Evolutionary conservation across 2,888 invertebrate species (phyloP), one percentile per base, ranked within the genome.

Genomic region (Drosophila setosimentum): DNA sequence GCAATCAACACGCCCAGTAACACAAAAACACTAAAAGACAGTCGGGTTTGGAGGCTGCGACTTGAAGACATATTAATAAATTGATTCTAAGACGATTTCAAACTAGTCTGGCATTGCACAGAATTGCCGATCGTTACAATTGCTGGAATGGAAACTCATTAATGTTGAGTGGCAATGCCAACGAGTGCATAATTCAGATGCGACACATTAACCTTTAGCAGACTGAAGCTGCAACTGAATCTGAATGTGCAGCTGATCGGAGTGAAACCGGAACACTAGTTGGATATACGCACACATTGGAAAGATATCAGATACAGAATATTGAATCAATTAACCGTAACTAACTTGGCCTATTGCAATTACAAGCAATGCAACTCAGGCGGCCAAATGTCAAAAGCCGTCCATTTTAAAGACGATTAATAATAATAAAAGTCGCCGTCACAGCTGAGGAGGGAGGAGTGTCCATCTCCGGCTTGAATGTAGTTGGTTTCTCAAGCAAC

Each of bases 201-300:
- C 83, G 87, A 86, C 83, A 83, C 89, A 76, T 87, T 86, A 85
- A 86, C 85, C 85, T 86, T 86, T 85, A 62, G 29, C n/a, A 29
- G 54, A 55, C 62, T 32, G 32, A 53, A 30, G 35, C 37, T 33
- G 49, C 40, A 66, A 35, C 21, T 49, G 49, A 51, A 60, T 40
- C 18, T 35, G 27, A 16, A 50, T 45, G 24, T 45, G 45, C 45
- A 45, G 45, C 45, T 45, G 68, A 37, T 62, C 51, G 30, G 55
- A 21, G 33, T 29, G 59, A 76, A 82, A 61, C 82, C 78, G 80
- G 82, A 80, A 80, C 75, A 58, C 67, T 58, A 61, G 65, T 62
- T 63, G 62, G 62, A 60, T 80, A 51, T 73, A 83, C 86, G 83
- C 86, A 86, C 63, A 51, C 73, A 63, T 64, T 42, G 18, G 42